Percentiles rank a stretch among this genome's conserved stretches.
Evolutionary conservation across 1,140 invertebrate species (phyloP).

Genomic region (Aplysia californica): DNA sequence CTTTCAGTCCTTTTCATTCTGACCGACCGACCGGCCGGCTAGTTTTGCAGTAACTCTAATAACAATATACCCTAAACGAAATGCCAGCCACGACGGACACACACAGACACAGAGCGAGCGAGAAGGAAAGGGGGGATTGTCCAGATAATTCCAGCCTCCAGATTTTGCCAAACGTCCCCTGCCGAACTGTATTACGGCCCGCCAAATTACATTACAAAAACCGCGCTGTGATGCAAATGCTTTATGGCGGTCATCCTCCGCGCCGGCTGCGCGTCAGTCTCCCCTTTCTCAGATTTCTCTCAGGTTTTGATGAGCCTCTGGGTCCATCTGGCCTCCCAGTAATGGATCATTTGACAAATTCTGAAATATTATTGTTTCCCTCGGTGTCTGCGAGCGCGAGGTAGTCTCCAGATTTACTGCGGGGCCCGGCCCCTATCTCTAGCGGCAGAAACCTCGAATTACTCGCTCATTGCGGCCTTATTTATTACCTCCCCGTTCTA

Average conservation of each 20-base stretch:
- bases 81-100: no score
- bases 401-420: slow-evolving; percentile 16
- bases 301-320: slow-evolving; percentile 12
- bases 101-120: no score
- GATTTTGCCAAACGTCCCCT: not conserved
- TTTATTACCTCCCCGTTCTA: slow-evolving; percentile 17
- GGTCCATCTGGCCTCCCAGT: slow-evolving; percentile 9
- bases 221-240: slow-evolving; percentile 13
- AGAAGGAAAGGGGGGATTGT: no score
- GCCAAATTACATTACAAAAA: slow-evolving; percentile 25
- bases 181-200: slow-evolving; percentile 6
- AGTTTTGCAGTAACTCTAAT: no score
- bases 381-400: not conserved
- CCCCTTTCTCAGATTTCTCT: no score
- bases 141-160: no score
- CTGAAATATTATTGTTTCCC: slow-evolving; percentile 27
- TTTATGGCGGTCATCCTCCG: slow-evolving; percentile 1
- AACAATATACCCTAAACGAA: no score
- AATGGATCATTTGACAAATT: slow-evolving; percentile 26
- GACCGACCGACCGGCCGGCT: no score
- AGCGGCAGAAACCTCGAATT: slow-evolving; percentile 20
- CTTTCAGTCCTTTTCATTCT: no score
- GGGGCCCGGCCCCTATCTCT: slow-evolving; percentile 14
- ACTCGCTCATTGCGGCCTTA: slow-evolving; percentile 16
- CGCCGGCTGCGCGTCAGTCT: no score